Conservation (phyloP, 2,888 invertebrate species). For the Lymantria dispar region DNA sequence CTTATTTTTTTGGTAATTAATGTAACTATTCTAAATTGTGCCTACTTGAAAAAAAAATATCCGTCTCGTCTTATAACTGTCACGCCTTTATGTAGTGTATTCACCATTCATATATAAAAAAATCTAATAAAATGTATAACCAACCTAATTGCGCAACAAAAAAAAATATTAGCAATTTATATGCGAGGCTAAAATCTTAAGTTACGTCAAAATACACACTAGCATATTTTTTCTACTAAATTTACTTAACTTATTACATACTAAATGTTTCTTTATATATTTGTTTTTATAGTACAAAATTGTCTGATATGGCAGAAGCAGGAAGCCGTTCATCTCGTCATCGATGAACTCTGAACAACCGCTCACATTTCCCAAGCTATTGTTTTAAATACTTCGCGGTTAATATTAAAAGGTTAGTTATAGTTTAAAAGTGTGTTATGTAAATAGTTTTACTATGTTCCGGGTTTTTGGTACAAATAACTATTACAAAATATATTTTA, state of each 20-base stretch:
- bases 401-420: slow-evolving; percentile 1
- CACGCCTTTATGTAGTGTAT: neutral
- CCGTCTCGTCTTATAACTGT: too few species aligned
- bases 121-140: neutral
- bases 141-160: neutral
- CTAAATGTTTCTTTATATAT: neutral
- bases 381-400: slow-evolving; percentile 14
- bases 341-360: slow-evolving; percentile 9
- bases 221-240: neutral
- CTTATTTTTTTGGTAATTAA: too few species aligned
- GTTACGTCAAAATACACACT: neutral
- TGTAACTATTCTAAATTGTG: too few species aligned
- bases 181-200: neutral
- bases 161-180: neutral
- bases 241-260: neutral
- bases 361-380: slow-evolving; percentile 25
- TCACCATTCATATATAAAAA: neutral
- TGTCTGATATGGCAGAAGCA: slow-evolving; percentile 7
- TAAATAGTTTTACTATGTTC: slow-evolving; percentile 6
- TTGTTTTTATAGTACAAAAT: neutral
- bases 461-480: neutral
- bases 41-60: too few species aligned
- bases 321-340: slow-evolving; percentile 15
- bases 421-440: slow-evolving; percentile 6
- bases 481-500: too few species aligned